Conservation (phyloP, 2,113 vertebrate genomes). For the Athene cunicularia region DNA sequence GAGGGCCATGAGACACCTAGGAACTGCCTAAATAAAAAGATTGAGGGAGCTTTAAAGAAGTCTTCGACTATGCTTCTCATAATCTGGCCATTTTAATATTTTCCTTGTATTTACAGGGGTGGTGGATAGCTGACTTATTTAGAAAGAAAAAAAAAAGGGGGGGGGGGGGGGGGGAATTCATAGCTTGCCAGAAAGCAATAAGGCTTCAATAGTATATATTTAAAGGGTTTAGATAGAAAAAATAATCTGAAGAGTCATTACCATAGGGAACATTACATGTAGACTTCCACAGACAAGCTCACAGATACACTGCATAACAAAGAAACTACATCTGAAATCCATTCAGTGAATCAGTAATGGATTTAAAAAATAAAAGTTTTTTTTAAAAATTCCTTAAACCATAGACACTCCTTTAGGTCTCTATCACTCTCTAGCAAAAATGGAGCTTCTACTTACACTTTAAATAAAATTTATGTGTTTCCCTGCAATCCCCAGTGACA, state of each 20-base stretch:
- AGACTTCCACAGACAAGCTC: not conserved
- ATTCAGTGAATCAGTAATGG: not conserved
- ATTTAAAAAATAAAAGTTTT: not conserved
- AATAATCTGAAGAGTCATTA: not conserved
- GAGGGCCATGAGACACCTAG: conserved; percentile 76
- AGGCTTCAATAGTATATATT: not conserved
- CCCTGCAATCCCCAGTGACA: rapidly evolving
- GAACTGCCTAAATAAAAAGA: conserved; percentile 77
- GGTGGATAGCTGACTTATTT: conserved; percentile 37
- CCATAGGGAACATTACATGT: not conserved
- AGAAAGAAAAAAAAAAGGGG: not conserved
- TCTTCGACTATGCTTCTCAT: conserved; percentile 60
- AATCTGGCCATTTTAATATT: conserved; percentile 37
- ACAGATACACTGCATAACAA: not conserved
- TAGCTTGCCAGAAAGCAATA: conserved; percentile 24
- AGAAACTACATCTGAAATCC: not conserved
- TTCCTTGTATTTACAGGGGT: conserved; percentile 31
- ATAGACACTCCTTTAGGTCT: not conserved
- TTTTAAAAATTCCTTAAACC: not conserved
- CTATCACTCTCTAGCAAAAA: not conserved
- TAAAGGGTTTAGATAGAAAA: not conserved
- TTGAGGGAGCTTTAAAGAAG: conserved; percentile 73
- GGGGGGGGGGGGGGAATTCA: not conserved
- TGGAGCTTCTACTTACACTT: not conserved
- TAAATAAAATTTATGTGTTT: not conserved